Base-by-base conservation (phyloP, 2,113 vertebrate genomes). In the Pseudolaguvia tuberculata region DNA sequence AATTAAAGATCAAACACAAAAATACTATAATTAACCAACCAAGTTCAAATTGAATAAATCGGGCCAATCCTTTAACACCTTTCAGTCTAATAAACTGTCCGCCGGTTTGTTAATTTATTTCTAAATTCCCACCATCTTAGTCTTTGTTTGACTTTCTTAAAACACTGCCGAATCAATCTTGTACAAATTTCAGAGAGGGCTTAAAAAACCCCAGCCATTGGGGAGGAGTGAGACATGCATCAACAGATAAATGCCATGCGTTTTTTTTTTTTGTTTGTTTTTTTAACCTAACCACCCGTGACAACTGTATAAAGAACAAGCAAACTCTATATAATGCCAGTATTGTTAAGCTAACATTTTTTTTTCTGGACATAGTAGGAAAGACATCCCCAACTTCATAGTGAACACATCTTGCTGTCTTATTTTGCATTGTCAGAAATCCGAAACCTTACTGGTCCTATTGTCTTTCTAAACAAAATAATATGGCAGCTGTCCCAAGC, bases 381-480 rank as follows among this genome's bases (percentile, higher is more conserved):
- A 80, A 79, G 42, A 79, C 67, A 53, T 79, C 77, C 82, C 29
- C n/a, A 51, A 50, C 69, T 56, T 62, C 47, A 62, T 55, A 62
- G 31, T 29, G 69, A 42, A 77, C 55, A 58, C 51, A 20, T 21
- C 29, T 25, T 51, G 55, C 56, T 53, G 75, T 55, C 73, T 80
- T 73, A 42, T 75, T 76, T 79, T 76, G 78, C 63, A 78, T 73
- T 58, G 21, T 72, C 59, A 3, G 80, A 70, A 78, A 79, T 59
- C 42, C 25, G 42, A 80, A 76, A 45, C 59, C 73, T 78, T 67
- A 78, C 52, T 52, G 53, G 35, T 45, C 72, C 70, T 75, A 78
- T 81, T 81, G 78, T 78, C 82, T 83, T 71, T 80, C 52, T 75
- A 53, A 77, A 79, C 69, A 72, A 75, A 79, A 63, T 79, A 51